These are phyloP conservation scores for Trachemys scripta DNA, from an alignment of 2,113 vertebrate genomes.

Conservation along the genomic window DNA sequence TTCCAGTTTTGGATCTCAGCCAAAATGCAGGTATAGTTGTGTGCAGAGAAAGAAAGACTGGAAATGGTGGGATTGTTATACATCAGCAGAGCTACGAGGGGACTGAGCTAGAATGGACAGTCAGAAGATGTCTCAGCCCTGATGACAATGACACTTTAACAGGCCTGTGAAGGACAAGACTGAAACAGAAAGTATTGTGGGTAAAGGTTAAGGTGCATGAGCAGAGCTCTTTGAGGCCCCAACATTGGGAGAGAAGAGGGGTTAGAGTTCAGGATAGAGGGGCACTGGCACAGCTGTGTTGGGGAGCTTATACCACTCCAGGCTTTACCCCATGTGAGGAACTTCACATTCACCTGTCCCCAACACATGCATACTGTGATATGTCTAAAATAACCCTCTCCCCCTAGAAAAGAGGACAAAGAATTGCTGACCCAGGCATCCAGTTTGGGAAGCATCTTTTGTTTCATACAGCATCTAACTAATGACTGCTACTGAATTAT, in stretches of 20 bases:
- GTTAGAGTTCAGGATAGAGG: background rate
- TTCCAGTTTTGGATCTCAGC: background rate
- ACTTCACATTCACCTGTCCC: rapidly evolving
- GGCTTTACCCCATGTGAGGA: background rate
- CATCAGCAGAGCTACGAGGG: background rate
- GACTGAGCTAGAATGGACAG: rapidly evolving
- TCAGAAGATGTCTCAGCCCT: background rate
- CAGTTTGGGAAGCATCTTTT: background rate
- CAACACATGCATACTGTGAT: rapidly evolving
- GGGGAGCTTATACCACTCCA: background rate
- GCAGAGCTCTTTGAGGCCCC: background rate
- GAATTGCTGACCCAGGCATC: background rate
- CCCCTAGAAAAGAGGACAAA: background rate
- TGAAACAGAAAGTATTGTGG: background rate
- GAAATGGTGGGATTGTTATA: rapidly evolving
- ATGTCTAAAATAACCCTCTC: background rate
- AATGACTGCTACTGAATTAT: background rate
- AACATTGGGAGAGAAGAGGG: background rate
- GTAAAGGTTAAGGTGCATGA: background rate
- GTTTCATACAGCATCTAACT: rapidly evolving
- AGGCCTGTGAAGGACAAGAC: background rate
- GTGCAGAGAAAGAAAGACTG: background rate
- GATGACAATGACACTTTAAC: background rate
- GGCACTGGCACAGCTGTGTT: background rate
- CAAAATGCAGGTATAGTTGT: rapidly evolving